phyloP scores from a whole-genome alignment of 2,797 vertebrate genomes.

The Antrozous pallidus region DNA sequence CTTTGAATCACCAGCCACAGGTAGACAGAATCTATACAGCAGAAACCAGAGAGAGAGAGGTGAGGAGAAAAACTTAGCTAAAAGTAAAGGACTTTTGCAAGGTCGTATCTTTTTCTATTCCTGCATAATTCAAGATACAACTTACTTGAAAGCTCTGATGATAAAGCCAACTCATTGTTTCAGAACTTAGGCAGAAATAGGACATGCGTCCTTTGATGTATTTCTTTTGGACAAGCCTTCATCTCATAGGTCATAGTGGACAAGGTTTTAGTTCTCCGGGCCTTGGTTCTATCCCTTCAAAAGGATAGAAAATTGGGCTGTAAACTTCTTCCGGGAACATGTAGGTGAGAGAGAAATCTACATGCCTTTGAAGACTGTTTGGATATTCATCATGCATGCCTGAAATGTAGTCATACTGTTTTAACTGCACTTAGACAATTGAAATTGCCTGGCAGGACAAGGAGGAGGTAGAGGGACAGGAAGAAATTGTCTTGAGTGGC shows the following conservation, averaged over 20 bases:
- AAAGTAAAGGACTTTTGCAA: conserved; percentile 43
- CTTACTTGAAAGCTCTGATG: conserved; percentile 58
- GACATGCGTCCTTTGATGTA: conserved; percentile 50
- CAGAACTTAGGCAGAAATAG: conserved; percentile 52
- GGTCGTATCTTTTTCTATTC: not conserved
- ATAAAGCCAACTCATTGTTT: conserved; percentile 33
- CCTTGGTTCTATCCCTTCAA: conserved; percentile 47
- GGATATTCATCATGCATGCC: not conserved
- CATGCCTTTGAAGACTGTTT: conserved; percentile 66
- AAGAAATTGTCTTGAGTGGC: not conserved
- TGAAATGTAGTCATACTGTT: not conserved
- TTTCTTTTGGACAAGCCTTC: conserved; percentile 49
- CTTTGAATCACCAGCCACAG: conserved; percentile 26
- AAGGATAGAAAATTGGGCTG: conserved; percentile 28
- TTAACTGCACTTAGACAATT: not conserved
- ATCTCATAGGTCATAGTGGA: conserved; percentile 56
- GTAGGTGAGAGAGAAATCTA: conserved; percentile 37
- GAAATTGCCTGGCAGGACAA: not conserved
- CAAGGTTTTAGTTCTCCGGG: not conserved
- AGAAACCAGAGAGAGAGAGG: not conserved
- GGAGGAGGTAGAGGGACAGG: not conserved
- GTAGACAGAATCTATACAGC: not conserved
- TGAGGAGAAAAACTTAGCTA: not conserved
- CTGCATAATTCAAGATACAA: conserved; percentile 40
- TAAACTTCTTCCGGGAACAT: conserved; percentile 25